Evolutionary conservation across 2,797 vertebrate species (phyloP).

Genomic region (Chromobotia macracanthus): DNA sequence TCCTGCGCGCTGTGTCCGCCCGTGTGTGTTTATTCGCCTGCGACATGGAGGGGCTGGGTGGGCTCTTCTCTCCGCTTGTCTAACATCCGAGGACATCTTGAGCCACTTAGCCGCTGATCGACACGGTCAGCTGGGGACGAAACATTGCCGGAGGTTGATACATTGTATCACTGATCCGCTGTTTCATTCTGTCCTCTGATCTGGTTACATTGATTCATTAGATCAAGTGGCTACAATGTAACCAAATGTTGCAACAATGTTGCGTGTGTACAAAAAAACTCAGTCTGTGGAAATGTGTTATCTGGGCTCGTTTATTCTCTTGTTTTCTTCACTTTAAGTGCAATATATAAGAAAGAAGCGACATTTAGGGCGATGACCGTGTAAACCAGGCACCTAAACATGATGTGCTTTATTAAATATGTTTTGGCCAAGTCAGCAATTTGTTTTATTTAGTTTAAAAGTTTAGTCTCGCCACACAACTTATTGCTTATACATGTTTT

Average conservation of each 20-base stretch:
- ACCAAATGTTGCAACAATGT: slow-evolving; percentile 1
- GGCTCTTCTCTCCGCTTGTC: slow-evolving; percentile 53
- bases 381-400: neutral
- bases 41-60: slow-evolving; percentile 34
- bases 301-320: neutral
- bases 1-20: slow-evolving; percentile 27
- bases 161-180: slow-evolving; percentile 2
- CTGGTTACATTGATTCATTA: neutral
- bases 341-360: neutral
- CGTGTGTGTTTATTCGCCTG: slow-evolving; percentile 44
- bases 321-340: neutral
- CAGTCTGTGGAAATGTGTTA: neutral
- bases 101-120: slow-evolving; percentile 70
- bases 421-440: no score
- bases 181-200: neutral
- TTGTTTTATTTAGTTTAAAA: slow-evolving; percentile 1
- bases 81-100: slow-evolving; percentile 77
- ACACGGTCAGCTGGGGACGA: neutral
- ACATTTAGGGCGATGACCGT: neutral
- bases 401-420: neutral
- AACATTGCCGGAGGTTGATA: neutral
- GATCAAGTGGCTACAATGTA: neutral
- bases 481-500: neutral
- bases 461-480: slow-evolving; percentile 16
- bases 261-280: slow-evolving; percentile 1